Conservation (phyloP, 1,140 invertebrate species). For the Brachionus asplanchnoidis region DNA sequence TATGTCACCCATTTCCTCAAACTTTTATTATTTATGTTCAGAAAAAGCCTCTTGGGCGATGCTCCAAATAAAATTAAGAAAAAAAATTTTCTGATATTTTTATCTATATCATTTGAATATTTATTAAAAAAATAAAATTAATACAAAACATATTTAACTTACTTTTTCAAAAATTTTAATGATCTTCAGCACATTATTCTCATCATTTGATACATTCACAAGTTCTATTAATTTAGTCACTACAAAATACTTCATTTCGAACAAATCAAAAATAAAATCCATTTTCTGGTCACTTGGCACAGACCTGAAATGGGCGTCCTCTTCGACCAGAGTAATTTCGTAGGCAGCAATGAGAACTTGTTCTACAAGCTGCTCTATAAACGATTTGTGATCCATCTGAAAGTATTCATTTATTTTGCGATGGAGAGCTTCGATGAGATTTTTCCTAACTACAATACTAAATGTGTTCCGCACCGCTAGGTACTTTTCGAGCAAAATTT, state of each 20-base stretch:
- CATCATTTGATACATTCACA: neutral
- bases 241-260: conserved; percentile 31
- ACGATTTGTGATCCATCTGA: neutral
- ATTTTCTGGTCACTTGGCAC: neutral
- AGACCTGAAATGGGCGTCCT: conserved; percentile 4
- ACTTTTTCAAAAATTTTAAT: conserved; percentile 27
- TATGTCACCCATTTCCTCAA: no score
- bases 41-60: no score
- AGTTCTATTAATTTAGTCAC: conserved; percentile 8
- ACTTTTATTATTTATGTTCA: no score
- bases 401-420: conserved; percentile 12
- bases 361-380: conserved; percentile 5
- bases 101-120: no score
- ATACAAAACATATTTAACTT: neutral
- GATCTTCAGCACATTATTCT: conserved; percentile 11
- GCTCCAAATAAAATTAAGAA: no score
- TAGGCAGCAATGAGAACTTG: neutral
- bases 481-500: conserved; percentile 18
- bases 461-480: neutral
- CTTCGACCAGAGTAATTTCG: neutral
- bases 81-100: neutral
- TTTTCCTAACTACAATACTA: neutral
- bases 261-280: neutral
- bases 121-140: neutral
- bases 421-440: conserved; percentile 1